phyloP scores from a whole-genome alignment of 2,888 invertebrate species.

The Trichogramma evanescens region DNA sequence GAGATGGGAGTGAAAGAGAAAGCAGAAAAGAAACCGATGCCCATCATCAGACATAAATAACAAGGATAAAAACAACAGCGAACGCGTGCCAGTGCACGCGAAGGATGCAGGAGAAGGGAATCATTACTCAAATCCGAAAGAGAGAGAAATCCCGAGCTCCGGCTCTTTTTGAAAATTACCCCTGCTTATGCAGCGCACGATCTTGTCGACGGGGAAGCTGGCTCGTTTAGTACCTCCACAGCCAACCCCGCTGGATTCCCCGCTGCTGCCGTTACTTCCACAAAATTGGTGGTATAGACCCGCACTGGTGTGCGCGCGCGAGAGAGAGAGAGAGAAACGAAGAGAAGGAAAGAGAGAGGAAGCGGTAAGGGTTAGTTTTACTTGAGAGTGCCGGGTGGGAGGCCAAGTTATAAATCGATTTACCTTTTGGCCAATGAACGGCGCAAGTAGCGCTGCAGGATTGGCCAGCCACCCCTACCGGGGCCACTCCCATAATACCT shows the following conservation, averaged over 20 bases:
- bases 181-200: conserved; percentile 8
- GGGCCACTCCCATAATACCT: conserved; percentile 39
- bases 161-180: conserved; percentile 21
- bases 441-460: conserved; percentile 37
- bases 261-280: conserved; percentile 20
- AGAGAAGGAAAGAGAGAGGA: conserved; percentile 27
- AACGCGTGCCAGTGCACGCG: too few species aligned
- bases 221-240: conserved; percentile 18
- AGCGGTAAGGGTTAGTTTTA: conserved; percentile 36
- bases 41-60: too few species aligned
- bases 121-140: conserved; percentile 16
- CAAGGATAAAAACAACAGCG: too few species aligned
- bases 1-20: too few species aligned
- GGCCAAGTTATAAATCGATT: conserved; percentile 46
- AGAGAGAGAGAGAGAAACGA: too few species aligned
- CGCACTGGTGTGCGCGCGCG: conserved; percentile 12
- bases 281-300: conserved; percentile 41
- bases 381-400: conserved; percentile 25
- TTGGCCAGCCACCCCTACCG: conserved; percentile 35
- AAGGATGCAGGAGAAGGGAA: neutral
- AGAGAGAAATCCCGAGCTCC: neutral
- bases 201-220: conserved; percentile 6
- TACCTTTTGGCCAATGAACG: conserved; percentile 42
- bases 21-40: too few species aligned
- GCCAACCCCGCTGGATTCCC: conserved; percentile 24